Evolutionary conservation across 2,113 vertebrate genomes (phyloP), one percentile per base, ranked within the genome.

Genomic region (Myrmecophaga tridactyla): DNA sequence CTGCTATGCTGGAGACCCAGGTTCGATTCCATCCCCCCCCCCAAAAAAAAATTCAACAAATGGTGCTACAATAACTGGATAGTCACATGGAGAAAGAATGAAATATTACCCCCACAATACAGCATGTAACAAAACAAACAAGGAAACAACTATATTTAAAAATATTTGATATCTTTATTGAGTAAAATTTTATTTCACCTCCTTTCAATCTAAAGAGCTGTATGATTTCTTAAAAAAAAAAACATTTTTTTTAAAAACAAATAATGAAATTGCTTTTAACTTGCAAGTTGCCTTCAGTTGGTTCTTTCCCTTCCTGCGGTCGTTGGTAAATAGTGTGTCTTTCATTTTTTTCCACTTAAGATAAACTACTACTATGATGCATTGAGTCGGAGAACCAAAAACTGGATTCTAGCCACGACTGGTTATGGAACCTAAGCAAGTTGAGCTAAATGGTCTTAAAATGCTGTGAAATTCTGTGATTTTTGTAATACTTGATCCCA

Each of bases 241-340:
- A 14, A 85, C 93, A 25, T 75, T 23, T 91, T 86, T 62, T 91
- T 94, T 67, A 89, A 94, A n/a, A 87, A 62, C 63, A 89, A 89
- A 72, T n/a, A 46, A 58, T 70, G 23, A 77, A 88, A 84, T 77
- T 56, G 39, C 25, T 92, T 89, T 93, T 93, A 62, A 58, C 29
- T 81, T 85, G 41, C 67, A 58, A 85, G 46, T 88, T 34, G 12
- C 46, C 83, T 67, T 89, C 46, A 48, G 6, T 77, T 31, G 43
- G 41, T 80, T 78, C 20, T 51, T 84, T 62, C 83, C 34, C 48
- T 75, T 85, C 36, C 18, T 86, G 34, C 60, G 75, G 31, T 82
- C n/a, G 1, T 43, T 72, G 72, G 25, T 31, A 4, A 36, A 48
- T 62, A 76, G 43, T 9, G 3, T 41, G 29, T 63, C 12, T 36